These are phyloP conservation scores for Puntigrus tetrazona DNA, from an alignment of 2,113 vertebrate genomes.

Conservation along the genomic window DNA sequence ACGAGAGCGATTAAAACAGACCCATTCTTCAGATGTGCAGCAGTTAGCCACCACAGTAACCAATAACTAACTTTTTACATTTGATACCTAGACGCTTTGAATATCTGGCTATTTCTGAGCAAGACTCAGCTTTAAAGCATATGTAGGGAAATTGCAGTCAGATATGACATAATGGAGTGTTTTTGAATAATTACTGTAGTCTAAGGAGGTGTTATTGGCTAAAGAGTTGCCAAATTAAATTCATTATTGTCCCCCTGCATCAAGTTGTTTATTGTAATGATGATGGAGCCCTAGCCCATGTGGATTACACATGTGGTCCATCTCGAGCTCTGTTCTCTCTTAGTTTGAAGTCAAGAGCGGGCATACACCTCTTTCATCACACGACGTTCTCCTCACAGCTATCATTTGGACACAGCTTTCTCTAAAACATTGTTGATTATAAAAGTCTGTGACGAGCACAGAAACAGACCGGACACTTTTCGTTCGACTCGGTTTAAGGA, in stretches of 20 bases:
- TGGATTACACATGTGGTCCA: slow-evolving; percentile 21
- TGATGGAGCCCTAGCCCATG: neutral
- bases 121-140: neutral
- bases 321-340: neutral
- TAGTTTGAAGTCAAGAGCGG: neutral
- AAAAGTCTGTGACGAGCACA: neutral
- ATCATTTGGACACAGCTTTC: neutral
- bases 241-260: neutral
- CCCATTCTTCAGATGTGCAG: neutral
- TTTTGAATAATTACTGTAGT: slow-evolving; percentile 15
- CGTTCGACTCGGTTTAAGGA: slow-evolving; percentile 47
- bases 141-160: neutral
- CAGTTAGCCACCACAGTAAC: neutral
- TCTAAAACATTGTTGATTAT: neutral
- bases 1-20: neutral
- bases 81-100: neutral
- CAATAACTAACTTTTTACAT: neutral
- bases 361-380: neutral
- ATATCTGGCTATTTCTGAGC: neutral
- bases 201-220: slow-evolving; percentile 2
- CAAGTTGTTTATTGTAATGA: neutral
- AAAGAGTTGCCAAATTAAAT: slow-evolving; percentile 16
- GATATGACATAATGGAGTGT: slow-evolving; percentile 16
- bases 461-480: neutral
- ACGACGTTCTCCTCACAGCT: neutral